Evolutionary conservation across 2,888 invertebrate genomes (phyloP).

Genomic region (Malachius bipustulatus): DNA sequence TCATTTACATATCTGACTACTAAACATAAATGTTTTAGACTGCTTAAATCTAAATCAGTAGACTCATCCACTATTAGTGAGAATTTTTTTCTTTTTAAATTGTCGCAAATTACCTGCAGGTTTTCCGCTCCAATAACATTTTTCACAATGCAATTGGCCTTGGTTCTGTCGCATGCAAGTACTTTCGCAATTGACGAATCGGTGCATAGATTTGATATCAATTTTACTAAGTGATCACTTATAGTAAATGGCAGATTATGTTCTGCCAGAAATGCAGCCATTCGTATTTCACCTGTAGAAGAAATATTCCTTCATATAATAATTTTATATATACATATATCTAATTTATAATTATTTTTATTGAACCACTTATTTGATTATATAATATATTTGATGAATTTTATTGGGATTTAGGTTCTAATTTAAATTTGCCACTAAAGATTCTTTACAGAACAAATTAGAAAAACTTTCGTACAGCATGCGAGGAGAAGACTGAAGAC

Average conservation of each 20-base stretch:
- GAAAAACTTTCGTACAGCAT: too few species aligned
- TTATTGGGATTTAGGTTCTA: too few species aligned
- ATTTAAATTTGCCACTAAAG: too few species aligned
- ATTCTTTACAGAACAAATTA: too few species aligned
- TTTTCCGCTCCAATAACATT: constrained; percentile 15
- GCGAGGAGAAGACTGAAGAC: too few species aligned
- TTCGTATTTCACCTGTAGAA: constrained; percentile 16
- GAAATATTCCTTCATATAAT: too few species aligned
- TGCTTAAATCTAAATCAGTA: constrained; percentile 10
- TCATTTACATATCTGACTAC: constrained; percentile 8
- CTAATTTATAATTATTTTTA: too few species aligned
- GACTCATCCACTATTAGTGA: constrained; percentile 16
- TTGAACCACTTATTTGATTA: too few species aligned
- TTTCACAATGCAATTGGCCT: constrained; percentile 18
- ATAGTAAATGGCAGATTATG: constrained; percentile 21
- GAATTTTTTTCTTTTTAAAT: constrained; percentile 12
- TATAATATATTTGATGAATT: too few species aligned
- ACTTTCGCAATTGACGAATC: constrained; percentile 21
- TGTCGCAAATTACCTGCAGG: constrained; percentile 3
- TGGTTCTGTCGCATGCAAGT: constrained; percentile 17
- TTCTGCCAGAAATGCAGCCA: constrained; percentile 19
- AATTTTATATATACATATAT: too few species aligned
- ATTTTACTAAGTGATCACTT: constrained; percentile 19
- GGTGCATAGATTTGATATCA: constrained; percentile 17
- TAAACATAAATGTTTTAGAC: constrained; percentile 12